A percentile compares a stretch with the other conserved stretches of the same genome.
phyloP scores from a whole-genome alignment of 2,888 invertebrate species.

The Pocota personata region DNA sequence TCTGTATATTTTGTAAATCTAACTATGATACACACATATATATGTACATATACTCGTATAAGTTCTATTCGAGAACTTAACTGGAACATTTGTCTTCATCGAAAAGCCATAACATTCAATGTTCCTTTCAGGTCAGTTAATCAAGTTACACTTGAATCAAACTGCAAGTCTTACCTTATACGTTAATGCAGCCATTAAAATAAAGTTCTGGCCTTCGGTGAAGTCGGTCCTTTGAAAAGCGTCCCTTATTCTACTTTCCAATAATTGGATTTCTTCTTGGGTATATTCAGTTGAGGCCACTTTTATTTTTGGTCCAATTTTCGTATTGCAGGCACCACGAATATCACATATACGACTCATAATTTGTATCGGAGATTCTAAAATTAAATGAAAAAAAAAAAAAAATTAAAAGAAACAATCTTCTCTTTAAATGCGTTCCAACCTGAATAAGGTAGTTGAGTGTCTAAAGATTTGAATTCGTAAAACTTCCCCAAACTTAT shows the following conservation, averaged over 20 bases:
- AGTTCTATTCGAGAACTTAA: too few species aligned
- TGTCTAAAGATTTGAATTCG: conserved; percentile 62
- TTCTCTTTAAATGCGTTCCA: background rate
- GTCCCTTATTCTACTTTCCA: conserved; percentile 43
- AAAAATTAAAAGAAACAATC: background rate
- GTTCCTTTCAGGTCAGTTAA: too few species aligned
- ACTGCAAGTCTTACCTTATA: conserved; percentile 41
- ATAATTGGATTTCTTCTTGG: background rate
- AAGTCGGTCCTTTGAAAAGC: conserved; percentile 56
- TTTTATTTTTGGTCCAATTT: conserved; percentile 16
- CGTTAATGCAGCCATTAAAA: conserved; percentile 48
- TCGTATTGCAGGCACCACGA: conserved; percentile 42
- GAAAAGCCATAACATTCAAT: too few species aligned
- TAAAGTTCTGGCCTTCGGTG: conserved; percentile 54
- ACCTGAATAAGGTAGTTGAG: conserved; percentile 63
- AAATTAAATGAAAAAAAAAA: background rate
- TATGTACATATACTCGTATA: too few species aligned
- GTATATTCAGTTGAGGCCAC: conserved; percentile 12
- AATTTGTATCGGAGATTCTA: conserved; percentile 46
- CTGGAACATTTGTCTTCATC: too few species aligned
- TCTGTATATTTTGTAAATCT: too few species aligned
- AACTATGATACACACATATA: too few species aligned
- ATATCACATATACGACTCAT: conserved; percentile 61
- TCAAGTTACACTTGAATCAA: too few species aligned
- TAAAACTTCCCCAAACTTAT: conserved; percentile 63